A percentile compares a stretch with the other conserved stretches of the same genome.
These are phyloP conservation scores for Odontamblyopus rebecca DNA, from an alignment of 2,797 vertebrate genomes.

Conservation along the genomic window DNA sequence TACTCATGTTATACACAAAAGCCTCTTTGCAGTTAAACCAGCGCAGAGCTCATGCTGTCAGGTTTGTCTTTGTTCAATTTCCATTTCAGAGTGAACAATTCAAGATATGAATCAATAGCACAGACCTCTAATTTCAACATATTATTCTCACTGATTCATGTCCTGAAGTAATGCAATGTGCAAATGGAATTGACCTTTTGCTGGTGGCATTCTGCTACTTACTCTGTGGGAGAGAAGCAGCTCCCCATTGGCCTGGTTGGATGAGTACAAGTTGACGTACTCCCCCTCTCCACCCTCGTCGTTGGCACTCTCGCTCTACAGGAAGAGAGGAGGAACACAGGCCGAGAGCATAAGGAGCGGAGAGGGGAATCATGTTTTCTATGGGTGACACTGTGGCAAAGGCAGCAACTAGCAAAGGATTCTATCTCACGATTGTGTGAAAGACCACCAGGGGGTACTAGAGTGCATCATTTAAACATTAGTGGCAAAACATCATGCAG, in stretches of 20 bases:
- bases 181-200: conserved; percentile 64
- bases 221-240: conserved; percentile 87
- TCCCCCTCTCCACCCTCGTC: conserved; percentile 92
- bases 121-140: conserved; percentile 9
- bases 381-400: conserved; percentile 35
- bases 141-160: conserved; percentile 49
- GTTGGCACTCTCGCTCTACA: conserved; percentile 89
- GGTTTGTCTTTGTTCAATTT: conserved; percentile 44
- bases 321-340: conserved; percentile 81
- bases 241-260: conserved; percentile 90
- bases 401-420: conserved; percentile 35
- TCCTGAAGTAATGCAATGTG: conserved; percentile 46
- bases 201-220: conserved; percentile 79
- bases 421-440: conserved; percentile 5
- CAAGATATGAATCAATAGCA: conserved; percentile 55
- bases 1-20: conserved; percentile 36
- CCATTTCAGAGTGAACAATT: conserved; percentile 52
- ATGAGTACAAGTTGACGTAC: conserved; percentile 94
- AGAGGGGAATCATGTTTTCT: conserved; percentile 62
- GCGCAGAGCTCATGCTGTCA: conserved; percentile 47
- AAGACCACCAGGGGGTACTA: conserved; percentile 66
- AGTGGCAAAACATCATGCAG: conserved; percentile 62
- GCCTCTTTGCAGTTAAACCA: conserved; percentile 47
- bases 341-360: conserved; percentile 56
- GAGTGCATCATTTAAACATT: conserved; percentile 45